Percentiles rank a stretch among this genome's conserved stretches.
Evolutionary conservation across 2,113 vertebrate genomes (phyloP).

Genomic region (Apteryx mantelli): DNA sequence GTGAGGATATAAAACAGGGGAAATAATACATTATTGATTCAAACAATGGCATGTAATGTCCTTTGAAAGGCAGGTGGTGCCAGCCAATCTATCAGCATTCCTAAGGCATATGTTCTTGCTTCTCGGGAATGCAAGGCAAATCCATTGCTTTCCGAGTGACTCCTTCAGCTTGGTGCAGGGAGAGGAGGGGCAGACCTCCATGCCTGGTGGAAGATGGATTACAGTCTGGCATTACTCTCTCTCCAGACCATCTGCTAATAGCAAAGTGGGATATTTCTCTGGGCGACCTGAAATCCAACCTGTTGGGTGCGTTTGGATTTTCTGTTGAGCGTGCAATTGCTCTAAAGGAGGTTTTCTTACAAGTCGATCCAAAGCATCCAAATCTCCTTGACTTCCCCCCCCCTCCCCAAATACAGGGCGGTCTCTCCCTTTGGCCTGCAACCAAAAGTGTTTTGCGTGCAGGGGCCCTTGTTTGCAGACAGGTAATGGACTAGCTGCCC

Average conservation of each 20-base stretch:
- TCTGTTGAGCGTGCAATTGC: not conserved
- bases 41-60: constrained; percentile 7
- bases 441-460: not conserved
- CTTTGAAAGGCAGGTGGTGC: constrained; percentile 30
- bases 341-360: rapidly evolving
- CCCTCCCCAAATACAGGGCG: not conserved
- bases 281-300: not conserved
- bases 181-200: not conserved
- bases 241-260: not conserved
- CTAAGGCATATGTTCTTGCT: rapidly evolving
- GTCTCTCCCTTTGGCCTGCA: too few relatives aligned
- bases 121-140: not conserved
- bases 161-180: not conserved
- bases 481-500: not conserved
- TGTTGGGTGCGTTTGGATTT: not conserved
- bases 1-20: not conserved
- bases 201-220: not conserved
- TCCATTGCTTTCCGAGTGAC: not conserved
- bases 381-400: rapidly evolving
- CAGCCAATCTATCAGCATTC: not conserved
- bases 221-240: not conserved
- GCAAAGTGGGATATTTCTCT: rapidly evolving
- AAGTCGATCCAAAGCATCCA: not conserved
- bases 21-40: constrained; percentile 72
- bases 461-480: not conserved